Conservation (phyloP, 2,113 vertebrate species). For the Zingel zingel region DNA sequence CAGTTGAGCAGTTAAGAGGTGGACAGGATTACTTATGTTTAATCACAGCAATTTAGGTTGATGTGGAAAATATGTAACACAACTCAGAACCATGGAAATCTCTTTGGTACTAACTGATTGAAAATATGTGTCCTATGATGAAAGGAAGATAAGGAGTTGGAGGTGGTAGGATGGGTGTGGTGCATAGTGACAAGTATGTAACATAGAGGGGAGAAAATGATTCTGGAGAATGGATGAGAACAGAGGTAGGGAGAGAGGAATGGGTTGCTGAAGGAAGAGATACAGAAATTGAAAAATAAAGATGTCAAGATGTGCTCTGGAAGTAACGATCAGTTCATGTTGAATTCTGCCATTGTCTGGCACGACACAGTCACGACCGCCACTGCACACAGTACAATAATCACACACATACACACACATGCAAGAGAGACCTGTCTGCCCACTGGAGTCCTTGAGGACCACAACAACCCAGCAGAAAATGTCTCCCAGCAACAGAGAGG, state of each 20-base stretch:
- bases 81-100: slow-evolving; percentile 2
- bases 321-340: slow-evolving; percentile 31
- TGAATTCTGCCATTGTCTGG: slow-evolving; percentile 36
- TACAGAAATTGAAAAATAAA: not conserved
- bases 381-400: slow-evolving; percentile 44
- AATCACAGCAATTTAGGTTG: slow-evolving; percentile 13
- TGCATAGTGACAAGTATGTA: not conserved
- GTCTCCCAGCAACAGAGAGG: slow-evolving; percentile 75
- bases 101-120: not conserved
- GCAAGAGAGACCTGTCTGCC: slow-evolving; percentile 50
- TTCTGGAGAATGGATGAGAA: not conserved
- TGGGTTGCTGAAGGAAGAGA: not conserved
- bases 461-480: slow-evolving; percentile 46
- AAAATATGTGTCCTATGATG: not conserved
- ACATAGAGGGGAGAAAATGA: not conserved
- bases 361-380: slow-evolving; percentile 43
- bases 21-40: slow-evolving; percentile 13
- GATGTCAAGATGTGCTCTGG: slow-evolving; percentile 17
- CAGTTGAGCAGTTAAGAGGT: slow-evolving; percentile 47
- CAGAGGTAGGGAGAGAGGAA: not conserved
- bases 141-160: not conserved
- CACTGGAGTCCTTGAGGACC: slow-evolving; percentile 67
- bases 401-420: slow-evolving; percentile 49
- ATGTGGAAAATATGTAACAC: slow-evolving; percentile 4
- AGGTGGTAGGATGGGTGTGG: not conserved